These are phyloP conservation scores for Melospiza georgiana DNA, from an alignment of 2,113 vertebrate genomes.

Conservation along the genomic window DNA sequence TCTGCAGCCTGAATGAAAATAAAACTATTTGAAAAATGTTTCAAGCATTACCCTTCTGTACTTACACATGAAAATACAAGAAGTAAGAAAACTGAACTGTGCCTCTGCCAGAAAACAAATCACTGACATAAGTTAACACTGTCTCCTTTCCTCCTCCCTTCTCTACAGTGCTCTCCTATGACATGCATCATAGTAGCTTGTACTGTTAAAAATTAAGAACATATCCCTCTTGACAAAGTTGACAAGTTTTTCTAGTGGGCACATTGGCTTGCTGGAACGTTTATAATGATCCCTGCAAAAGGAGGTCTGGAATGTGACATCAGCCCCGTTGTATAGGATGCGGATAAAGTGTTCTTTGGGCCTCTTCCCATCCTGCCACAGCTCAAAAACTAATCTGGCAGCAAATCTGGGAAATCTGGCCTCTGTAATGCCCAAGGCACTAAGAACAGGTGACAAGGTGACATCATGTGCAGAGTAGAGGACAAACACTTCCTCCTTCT, in stretches of 20 bases:
- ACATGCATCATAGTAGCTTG: constrained; percentile 90
- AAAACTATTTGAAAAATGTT: not conserved
- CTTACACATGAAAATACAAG: not conserved
- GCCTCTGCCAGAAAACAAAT: not conserved
- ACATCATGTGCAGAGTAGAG: constrained; percentile 95
- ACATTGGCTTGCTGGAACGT: constrained; percentile 81
- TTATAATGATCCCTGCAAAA: constrained; percentile 86
- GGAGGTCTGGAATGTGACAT: constrained; percentile 91
- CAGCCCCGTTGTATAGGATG: constrained; percentile 91
- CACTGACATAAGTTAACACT: not conserved
- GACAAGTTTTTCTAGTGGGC: constrained; percentile 89
- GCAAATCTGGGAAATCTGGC: constrained; percentile 92
- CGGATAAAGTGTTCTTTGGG: constrained; percentile 81
- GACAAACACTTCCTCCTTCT: constrained; percentile 76
- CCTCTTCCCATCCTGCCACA: constrained; percentile 87
- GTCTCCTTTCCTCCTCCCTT: not conserved
- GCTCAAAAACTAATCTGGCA: constrained; percentile 92
- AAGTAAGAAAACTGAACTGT: not conserved
- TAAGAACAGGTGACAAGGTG: constrained; percentile 91
- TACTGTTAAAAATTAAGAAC: constrained; percentile 86
- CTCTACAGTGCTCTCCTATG: constrained; percentile 73
- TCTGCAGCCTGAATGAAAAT: not conserved
- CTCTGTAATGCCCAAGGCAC: constrained; percentile 88
- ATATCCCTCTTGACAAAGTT: constrained; percentile 90
- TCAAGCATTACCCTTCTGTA: constrained; percentile 4